Conservation (phyloP, 1,140 invertebrate genomes). For the Pachyrhynchus sulphureomaculatus region DNA sequence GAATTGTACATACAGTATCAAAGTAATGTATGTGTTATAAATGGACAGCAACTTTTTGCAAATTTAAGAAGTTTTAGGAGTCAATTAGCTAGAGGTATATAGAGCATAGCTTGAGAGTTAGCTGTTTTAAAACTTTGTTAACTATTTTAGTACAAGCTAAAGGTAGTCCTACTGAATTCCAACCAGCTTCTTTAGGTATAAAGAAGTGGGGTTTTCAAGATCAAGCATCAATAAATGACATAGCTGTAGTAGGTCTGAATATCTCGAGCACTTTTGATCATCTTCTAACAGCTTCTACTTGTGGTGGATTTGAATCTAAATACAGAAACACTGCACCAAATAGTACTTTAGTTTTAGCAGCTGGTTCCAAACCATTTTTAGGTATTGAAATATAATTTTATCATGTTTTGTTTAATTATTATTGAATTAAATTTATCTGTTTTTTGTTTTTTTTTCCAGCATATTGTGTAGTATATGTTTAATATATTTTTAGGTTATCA, state of each 20-base stretch:
- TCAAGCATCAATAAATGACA: slow-evolving; percentile 75
- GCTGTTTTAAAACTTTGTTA: background rate
- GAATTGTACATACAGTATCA: slow-evolving; percentile 83
- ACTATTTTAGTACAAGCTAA: slow-evolving; percentile 68
- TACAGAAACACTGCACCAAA: slow-evolving; percentile 75
- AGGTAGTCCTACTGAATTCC: slow-evolving; percentile 60
- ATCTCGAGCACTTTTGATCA: slow-evolving; percentile 84
- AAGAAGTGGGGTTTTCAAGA: slow-evolving; percentile 86
- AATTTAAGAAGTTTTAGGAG: slow-evolving; percentile 76
- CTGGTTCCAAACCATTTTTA: slow-evolving; percentile 81
- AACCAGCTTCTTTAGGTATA: slow-evolving; percentile 61
- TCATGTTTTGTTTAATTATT: background rate
- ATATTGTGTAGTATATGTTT: no score
- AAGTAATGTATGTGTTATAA: slow-evolving; percentile 75
- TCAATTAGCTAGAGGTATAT: slow-evolving; percentile 75
- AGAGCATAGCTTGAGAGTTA: no score
- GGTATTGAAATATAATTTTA: slow-evolving; percentile 6
- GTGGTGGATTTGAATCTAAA: slow-evolving; percentile 73
- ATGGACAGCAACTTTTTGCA: slow-evolving; percentile 81
- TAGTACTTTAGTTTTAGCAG: slow-evolving; percentile 73
- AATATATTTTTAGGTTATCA: slow-evolving; percentile 88
- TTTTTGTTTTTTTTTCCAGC: background rate
- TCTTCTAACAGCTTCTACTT: slow-evolving; percentile 76
- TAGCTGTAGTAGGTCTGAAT: slow-evolving; percentile 73
- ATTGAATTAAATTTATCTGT: background rate